Conservation (phyloP, 1,140 invertebrate species). For the Nephila pilipes region DNA sequence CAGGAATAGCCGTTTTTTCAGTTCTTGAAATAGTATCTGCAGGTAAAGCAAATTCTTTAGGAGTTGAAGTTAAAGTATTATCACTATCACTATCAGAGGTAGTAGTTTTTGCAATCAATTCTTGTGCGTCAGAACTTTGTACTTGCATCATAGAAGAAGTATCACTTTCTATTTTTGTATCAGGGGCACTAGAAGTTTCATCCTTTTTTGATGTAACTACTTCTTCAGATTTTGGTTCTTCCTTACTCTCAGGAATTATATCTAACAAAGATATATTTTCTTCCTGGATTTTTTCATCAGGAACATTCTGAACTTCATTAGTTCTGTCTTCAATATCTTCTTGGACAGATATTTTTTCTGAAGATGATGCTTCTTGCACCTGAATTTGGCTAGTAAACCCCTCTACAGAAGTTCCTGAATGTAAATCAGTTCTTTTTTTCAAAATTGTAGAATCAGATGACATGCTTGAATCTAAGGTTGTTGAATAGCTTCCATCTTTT, state of each 20-base stretch:
- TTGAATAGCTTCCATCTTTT: background rate
- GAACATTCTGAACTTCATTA: background rate
- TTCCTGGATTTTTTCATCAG: slow-evolving; percentile 12
- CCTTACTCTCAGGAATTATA: background rate
- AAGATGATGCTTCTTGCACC: no score
- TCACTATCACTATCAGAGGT: background rate
- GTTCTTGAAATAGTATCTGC: background rate
- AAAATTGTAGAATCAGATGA: background rate
- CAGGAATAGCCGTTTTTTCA: background rate
- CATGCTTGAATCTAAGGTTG: background rate
- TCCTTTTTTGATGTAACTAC: background rate
- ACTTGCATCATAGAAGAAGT: background rate
- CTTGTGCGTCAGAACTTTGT: background rate
- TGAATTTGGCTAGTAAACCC: background rate
- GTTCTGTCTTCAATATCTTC: background rate
- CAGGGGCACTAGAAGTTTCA: background rate
- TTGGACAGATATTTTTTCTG: background rate
- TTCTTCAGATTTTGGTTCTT: background rate
- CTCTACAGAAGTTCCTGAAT: background rate
- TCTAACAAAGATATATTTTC: background rate
- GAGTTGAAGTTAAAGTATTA: background rate
- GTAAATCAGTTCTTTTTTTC: background rate
- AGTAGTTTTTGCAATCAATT: background rate
- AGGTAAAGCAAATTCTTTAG: background rate
- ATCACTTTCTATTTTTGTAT: background rate